A percentile compares a stretch with the other conserved stretches of the same genome.
Conservation (phyloP, 1,140 invertebrate genomes). For the Orchesella cincta region DNA sequence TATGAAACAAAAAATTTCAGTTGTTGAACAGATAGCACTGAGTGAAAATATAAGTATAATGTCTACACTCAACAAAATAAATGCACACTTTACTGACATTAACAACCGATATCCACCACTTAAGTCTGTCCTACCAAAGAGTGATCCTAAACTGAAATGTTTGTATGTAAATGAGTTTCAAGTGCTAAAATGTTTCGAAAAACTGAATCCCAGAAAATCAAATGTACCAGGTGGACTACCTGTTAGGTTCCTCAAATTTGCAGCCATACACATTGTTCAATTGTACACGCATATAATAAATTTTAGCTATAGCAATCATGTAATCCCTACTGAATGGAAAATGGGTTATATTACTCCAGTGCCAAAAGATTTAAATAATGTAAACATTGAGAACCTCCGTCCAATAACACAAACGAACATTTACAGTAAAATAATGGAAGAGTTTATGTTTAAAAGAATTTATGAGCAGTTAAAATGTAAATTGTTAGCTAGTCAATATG, state of each 20-base stretch:
- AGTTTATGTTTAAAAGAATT: slow-evolving; percentile 28
- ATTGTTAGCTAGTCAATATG: not conserved
- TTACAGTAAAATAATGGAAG: slow-evolving; percentile 28
- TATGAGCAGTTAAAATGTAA: slow-evolving; percentile 11
- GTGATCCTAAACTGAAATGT: no score
- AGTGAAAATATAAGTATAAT: not conserved
- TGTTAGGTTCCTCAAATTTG: not conserved
- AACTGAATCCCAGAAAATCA: not conserved
- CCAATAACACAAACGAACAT: slow-evolving; percentile 32
- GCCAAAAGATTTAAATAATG: not conserved
- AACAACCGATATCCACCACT: not conserved
- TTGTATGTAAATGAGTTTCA: not conserved
- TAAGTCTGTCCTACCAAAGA: no score
- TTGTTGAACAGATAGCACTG: not conserved
- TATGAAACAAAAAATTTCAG: not conserved
- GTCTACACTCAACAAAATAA: not conserved
- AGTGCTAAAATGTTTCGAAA: not conserved
- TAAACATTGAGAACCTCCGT: not conserved
- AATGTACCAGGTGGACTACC: slow-evolving; percentile 1
- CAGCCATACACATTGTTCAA: not conserved
- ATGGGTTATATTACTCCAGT: not conserved
- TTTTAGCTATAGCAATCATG: not conserved
- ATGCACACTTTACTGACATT: not conserved
- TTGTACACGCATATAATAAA: not conserved
- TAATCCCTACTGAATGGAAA: slow-evolving; percentile 2